A percentile compares a stretch with the other conserved stretches of the same genome.
phyloP scores from a whole-genome alignment of 2,888 invertebrate genomes.

The Isotomurus palustris region DNA sequence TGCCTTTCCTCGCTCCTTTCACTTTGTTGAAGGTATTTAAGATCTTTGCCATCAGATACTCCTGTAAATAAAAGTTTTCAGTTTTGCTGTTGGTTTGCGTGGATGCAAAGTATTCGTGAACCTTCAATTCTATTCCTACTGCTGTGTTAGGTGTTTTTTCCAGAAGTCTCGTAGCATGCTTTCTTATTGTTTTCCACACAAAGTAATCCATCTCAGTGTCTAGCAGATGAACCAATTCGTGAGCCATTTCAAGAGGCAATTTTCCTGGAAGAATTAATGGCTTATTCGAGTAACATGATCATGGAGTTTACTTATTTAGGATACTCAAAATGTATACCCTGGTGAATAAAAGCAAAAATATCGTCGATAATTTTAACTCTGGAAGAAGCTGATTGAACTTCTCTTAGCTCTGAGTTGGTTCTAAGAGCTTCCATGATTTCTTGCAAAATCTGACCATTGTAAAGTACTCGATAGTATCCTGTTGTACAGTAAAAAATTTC shows the following conservation, averaged over 20 bases:
- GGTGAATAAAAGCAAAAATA: not conserved
- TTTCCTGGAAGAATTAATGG: not conserved
- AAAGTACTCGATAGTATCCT: not conserved
- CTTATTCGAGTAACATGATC: not conserved
- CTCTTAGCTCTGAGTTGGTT: not conserved
- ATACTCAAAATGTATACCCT: not conserved
- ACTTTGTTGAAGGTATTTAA: too few species aligned
- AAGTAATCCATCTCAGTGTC: not conserved
- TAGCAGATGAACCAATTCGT: not conserved
- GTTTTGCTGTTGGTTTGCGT: too few species aligned
- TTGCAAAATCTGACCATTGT: not conserved
- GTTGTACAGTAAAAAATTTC: not conserved
- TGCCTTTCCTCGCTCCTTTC: too few species aligned
- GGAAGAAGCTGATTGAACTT: not conserved
- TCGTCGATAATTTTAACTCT: not conserved
- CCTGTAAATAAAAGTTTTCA: too few species aligned
- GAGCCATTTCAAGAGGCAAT: not conserved
- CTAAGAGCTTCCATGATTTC: slow-evolving; percentile 2
- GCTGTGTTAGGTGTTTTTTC: too few species aligned
- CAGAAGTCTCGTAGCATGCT: not conserved
- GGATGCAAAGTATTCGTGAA: too few species aligned
- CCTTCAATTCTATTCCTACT: too few species aligned
- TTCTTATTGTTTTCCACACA: not conserved
- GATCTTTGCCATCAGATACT: too few species aligned
- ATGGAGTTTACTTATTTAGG: too few species aligned